Evolutionary conservation across 1,140 invertebrate species (phyloP).

Genomic region (Diabrotica undecimpunctata): DNA sequence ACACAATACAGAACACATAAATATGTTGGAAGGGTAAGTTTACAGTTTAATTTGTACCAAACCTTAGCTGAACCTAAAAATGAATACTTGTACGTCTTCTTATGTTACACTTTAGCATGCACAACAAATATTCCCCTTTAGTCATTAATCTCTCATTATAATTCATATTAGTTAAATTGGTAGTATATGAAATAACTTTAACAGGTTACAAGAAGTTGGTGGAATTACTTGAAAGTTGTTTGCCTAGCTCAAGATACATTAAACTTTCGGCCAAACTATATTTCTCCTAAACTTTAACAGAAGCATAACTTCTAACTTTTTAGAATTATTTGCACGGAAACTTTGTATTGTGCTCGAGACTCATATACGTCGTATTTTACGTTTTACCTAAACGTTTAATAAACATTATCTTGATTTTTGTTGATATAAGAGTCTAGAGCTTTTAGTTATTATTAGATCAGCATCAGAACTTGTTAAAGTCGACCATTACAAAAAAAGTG

Average conservation of each 20-base stretch:
- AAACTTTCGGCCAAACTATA: slow-evolving; percentile 10
- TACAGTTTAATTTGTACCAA: too few relatives aligned
- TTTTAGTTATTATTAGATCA: too few relatives aligned
- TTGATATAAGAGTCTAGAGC: too few relatives aligned
- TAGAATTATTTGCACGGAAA: slow-evolving; percentile 6
- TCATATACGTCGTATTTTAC: too few relatives aligned
- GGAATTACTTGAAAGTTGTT: slow-evolving; percentile 8
- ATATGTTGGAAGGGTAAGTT: too few relatives aligned
- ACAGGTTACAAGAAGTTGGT: slow-evolving; percentile 12
- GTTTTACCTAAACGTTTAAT: too few relatives aligned
- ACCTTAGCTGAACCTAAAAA: too few relatives aligned
- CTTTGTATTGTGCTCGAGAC: not conserved
- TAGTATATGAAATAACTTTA: slow-evolving; percentile 15
- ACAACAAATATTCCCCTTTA: slow-evolving; percentile 1
- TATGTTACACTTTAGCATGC: not conserved
- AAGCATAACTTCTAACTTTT: slow-evolving; percentile 11
- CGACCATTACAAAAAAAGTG: too few relatives aligned
- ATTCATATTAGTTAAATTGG: slow-evolving; percentile 11
- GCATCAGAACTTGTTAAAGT: too few relatives aligned
- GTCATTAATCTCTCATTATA: slow-evolving; percentile 13
- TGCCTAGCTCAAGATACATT: slow-evolving; percentile 12
- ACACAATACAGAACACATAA: too few relatives aligned
- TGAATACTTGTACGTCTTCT: too few relatives aligned
- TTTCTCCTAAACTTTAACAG: slow-evolving; percentile 10
- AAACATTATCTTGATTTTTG: too few relatives aligned